Percentiles rank a stretch among this genome's conserved stretches.
Evolutionary conservation across 2,113 vertebrate genomes (phyloP).

Genomic region (Hypanus sabinus): DNA sequence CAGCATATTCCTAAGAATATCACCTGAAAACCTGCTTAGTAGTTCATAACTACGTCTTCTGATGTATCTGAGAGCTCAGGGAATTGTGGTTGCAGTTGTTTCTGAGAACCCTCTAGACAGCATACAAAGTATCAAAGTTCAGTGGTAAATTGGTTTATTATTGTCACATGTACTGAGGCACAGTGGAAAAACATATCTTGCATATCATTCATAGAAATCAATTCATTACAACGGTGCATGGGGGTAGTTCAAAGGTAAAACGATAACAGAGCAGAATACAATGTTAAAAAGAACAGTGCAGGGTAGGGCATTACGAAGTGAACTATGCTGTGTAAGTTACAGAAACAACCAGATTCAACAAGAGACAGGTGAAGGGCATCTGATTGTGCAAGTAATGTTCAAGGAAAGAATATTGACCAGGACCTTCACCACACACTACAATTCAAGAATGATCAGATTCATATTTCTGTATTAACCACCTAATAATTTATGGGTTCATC

Average conservation of each 20-base stretch:
- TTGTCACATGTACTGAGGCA: too few relatives aligned
- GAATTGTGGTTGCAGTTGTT: background rate
- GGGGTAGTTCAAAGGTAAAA: too few relatives aligned
- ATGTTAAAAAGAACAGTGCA: too few relatives aligned
- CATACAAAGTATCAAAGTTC: background rate
- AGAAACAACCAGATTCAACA: background rate
- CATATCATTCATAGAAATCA: too few relatives aligned
- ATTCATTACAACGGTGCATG: too few relatives aligned
- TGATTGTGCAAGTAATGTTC: background rate
- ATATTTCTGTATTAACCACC: background rate
- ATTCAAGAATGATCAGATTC: background rate
- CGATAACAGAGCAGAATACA: too few relatives aligned
- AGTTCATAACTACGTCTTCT: background rate
- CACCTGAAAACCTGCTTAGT: background rate
- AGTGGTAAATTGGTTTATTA: too few relatives aligned
- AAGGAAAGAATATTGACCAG: background rate
- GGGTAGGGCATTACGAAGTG: background rate
- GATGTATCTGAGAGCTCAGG: background rate
- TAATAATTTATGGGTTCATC: background rate
- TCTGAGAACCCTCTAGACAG: background rate
- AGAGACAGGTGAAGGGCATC: background rate
- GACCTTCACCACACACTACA: background rate
- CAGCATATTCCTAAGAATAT: background rate
- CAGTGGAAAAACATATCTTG: too few relatives aligned
- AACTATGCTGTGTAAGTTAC: background rate